Evolutionary conservation across 2,888 invertebrate genomes (phyloP), one percentile per base, ranked within the genome.

Genomic region (Pollenia griseotomentosa): DNA sequence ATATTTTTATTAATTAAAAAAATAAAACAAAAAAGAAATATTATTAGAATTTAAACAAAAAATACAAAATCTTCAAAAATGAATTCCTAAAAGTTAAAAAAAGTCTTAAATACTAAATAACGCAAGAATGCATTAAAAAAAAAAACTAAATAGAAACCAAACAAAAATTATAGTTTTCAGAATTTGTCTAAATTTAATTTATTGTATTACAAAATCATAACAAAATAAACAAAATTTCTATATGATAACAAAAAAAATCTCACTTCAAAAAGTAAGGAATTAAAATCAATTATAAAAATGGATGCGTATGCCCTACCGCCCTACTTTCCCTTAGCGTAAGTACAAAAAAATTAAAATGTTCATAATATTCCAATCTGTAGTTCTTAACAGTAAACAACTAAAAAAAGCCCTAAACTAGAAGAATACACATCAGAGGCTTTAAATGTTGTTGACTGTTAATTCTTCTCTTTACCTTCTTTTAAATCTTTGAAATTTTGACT

Each of bases 241-340:
- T 14, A 61, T 68, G 70, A 33, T 33, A 66, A 51, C 40, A 16
- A 19, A 3, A 63, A 57, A 12, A 61, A 42, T 80, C 11, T 70
- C 2, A 6, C 42, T 61, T 12, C 40, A 59, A 10, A 11, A 66
- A 19, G 11, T 33, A 14, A 55, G 53, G 46, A 59, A 61, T 68
- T 63, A 23, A 7, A 65, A n/a, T 46, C 14, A 8, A 61, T 40
- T 1, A 59, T 51, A 10, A 44, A 42, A 8, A 77, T 91, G 91
- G 91, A 91, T 89, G 91, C 91, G 66, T 91, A 91, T 66, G 89
- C 91, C 44, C 82, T 91, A 73, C 91, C 91, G 40, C 90, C 91
- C 40, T 91, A 91, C 75, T 90, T 91, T 86, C 90, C 91, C 68
- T 75, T 91, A 68, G 90, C 90, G 91, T 91, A 88, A 91, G 91